These are phyloP conservation scores for Tetramorium alpestre DNA, from an alignment of 1,140 invertebrate species.

Conservation along the genomic window DNA sequence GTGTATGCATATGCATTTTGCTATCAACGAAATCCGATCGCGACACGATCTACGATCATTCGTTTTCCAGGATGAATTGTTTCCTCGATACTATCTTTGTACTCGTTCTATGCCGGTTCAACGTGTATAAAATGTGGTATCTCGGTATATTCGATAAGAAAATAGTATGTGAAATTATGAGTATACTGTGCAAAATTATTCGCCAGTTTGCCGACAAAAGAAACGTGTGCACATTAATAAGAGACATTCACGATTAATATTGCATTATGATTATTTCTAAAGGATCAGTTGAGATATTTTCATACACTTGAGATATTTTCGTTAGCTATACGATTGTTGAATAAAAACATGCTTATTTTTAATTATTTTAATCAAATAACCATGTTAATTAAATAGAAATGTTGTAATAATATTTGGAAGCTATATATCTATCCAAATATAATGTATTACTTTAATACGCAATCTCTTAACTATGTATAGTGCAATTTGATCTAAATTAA, in stretches of 20 bases:
- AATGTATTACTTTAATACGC: not conserved
- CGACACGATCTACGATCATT: constrained; percentile 11
- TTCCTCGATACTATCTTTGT: constrained; percentile 24
- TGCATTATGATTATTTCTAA: not conserved
- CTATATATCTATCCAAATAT: not conserved
- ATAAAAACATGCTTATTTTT: not conserved
- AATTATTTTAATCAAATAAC: not conserved
- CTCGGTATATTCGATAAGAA: not conserved
- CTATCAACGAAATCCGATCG: constrained; percentile 32
- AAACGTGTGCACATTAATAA: not conserved
- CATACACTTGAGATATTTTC: not conserved
- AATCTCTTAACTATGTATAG: not conserved
- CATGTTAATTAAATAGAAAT: not conserved
- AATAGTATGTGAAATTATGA: not conserved
- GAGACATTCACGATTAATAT: not conserved
- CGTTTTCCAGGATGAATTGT: constrained; percentile 12
- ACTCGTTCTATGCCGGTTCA: not conserved
- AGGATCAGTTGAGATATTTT: not conserved
- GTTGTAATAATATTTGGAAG: not conserved
- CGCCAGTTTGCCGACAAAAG: not conserved
- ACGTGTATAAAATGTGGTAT: not conserved
- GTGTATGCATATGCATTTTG: not conserved
- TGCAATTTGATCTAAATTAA: constrained; percentile 7
- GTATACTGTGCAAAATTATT: not conserved
- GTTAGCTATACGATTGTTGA: not conserved